Evolutionary conservation across 1,140 invertebrate species (phyloP).

Genomic region (Lepidurus arcticus): DNA sequence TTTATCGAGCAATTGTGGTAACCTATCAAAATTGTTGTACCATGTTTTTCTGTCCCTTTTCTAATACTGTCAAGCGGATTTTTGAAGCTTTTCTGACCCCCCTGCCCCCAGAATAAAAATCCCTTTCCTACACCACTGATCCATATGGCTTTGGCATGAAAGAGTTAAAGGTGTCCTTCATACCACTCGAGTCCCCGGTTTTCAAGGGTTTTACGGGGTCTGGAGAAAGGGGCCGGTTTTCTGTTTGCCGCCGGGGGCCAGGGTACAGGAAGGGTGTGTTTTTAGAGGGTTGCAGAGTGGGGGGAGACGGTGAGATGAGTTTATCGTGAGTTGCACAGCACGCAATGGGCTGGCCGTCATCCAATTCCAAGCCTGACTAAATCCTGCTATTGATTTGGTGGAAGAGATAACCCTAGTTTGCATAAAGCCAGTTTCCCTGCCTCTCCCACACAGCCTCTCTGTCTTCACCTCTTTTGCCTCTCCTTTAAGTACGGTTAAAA

Average conservation of each 20-base stretch:
- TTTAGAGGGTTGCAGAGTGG: not conserved
- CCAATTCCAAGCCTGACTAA: conserved; percentile 21
- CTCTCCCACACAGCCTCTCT: not conserved
- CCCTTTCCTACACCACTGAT: not conserved
- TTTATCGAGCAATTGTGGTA: conserved; percentile 13
- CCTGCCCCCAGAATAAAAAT: not conserved
- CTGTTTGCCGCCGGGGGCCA: not conserved
- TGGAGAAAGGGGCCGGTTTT: not conserved
- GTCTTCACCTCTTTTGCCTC: not conserved
- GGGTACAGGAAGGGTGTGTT: not conserved
- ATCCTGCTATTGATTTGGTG: conserved; percentile 15
- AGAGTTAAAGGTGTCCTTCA: conserved; percentile 18
- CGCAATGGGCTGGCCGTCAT: conserved; percentile 19
- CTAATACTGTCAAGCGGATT: not conserved
- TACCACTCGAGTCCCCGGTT: not conserved
- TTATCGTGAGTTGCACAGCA: conserved; percentile 9
- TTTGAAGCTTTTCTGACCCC: not conserved
- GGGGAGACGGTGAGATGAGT: not conserved
- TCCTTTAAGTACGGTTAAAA: not conserved
- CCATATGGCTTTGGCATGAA: conserved; percentile 14
- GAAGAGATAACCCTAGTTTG: conserved; percentile 18
- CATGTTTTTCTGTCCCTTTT: not conserved
- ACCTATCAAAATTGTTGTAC: not conserved
- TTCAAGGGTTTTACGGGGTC: not conserved
- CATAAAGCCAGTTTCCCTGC: not conserved